These are phyloP conservation scores for Eumerus sabulonum DNA, from an alignment of 2,888 invertebrate genomes.

Conservation along the genomic window DNA sequence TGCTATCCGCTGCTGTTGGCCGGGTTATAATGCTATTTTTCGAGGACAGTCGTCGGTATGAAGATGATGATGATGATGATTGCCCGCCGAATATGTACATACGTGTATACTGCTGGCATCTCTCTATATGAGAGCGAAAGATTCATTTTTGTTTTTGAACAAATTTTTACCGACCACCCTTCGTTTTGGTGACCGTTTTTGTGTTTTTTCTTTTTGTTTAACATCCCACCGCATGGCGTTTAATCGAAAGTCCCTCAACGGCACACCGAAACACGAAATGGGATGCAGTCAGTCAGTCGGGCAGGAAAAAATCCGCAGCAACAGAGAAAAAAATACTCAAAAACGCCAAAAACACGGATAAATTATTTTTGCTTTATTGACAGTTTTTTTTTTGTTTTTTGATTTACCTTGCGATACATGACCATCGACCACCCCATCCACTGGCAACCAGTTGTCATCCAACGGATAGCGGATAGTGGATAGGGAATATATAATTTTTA, in stretches of 20 bases:
- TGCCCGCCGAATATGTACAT: slow-evolving; percentile 47
- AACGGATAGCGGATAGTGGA: no score
- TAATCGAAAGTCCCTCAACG: slow-evolving; percentile 32
- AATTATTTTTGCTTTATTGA: slow-evolving; percentile 68
- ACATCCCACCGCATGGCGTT: slow-evolving; percentile 10
- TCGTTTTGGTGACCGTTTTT: background rate
- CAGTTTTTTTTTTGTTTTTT: slow-evolving; percentile 49
- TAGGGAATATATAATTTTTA: slow-evolving; percentile 56
- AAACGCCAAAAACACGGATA: slow-evolving; percentile 44
- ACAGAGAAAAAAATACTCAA: slow-evolving; percentile 14
- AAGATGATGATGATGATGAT: no score
- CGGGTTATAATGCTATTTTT: slow-evolving; percentile 57
- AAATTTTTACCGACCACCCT: slow-evolving; percentile 4
- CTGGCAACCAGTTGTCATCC: slow-evolving; percentile 47
- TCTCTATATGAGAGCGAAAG: slow-evolving; percentile 17
- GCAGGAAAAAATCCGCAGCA: slow-evolving; percentile 18
- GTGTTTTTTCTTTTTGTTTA: background rate
- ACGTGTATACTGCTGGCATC: background rate
- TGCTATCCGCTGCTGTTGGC: background rate
- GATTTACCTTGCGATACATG: slow-evolving; percentile 13
- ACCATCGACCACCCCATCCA: slow-evolving; percentile 9
- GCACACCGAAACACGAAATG: slow-evolving; percentile 17
- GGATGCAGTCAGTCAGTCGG: background rate
- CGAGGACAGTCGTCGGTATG: slow-evolving; percentile 59
- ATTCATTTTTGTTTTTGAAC: slow-evolving; percentile 10